Evolutionary conservation across 92 coral and sea anemone species (phyloP).

Genomic region (Scolanthus callimorphus): DNA sequence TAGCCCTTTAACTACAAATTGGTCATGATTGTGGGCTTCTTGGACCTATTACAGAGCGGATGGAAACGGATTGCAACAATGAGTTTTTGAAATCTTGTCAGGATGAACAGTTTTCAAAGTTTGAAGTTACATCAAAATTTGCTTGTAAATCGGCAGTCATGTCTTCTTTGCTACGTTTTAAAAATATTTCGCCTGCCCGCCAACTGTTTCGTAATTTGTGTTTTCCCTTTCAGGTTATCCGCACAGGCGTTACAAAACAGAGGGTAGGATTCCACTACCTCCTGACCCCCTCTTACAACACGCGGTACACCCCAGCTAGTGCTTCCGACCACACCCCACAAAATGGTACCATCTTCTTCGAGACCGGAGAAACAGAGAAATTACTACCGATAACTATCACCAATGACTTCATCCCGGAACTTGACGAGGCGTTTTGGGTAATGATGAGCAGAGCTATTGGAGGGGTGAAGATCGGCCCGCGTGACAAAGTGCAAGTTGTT

Average conservation of each 20-base stretch:
- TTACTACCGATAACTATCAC: constrained; percentile 47
- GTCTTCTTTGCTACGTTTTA: too few species aligned
- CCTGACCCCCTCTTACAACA: constrained; percentile 35
- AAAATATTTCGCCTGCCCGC: too few species aligned
- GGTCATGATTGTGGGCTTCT: too few species aligned
- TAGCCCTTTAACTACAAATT: too few species aligned
- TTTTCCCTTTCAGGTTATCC: constrained; percentile 43
- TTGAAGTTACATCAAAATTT: too few species aligned
- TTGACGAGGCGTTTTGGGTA: constrained; percentile 76
- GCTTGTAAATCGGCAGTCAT: too few species aligned
- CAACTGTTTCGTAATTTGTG: not conserved
- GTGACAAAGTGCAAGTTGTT: constrained; percentile 56
- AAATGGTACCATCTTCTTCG: constrained; percentile 61
- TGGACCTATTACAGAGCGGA: too few species aligned
- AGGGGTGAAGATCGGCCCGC: constrained; percentile 71
- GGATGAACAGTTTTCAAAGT: too few species aligned
- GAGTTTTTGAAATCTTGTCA: too few species aligned
- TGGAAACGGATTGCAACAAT: too few species aligned
- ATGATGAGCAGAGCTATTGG: constrained; percentile 77
- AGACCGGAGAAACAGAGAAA: constrained; percentile 32
- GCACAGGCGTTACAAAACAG: constrained; percentile 58
- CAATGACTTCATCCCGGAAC: constrained; percentile 70
- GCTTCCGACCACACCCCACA: constrained; percentile 52
- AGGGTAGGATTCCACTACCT: constrained; percentile 75
- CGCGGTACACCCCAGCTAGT: constrained; percentile 27